Evolutionary conservation across 2,888 invertebrate genomes (phyloP), one percentile per base, ranked within the genome.

Genomic region (Pharmacophagus antenor): DNA sequence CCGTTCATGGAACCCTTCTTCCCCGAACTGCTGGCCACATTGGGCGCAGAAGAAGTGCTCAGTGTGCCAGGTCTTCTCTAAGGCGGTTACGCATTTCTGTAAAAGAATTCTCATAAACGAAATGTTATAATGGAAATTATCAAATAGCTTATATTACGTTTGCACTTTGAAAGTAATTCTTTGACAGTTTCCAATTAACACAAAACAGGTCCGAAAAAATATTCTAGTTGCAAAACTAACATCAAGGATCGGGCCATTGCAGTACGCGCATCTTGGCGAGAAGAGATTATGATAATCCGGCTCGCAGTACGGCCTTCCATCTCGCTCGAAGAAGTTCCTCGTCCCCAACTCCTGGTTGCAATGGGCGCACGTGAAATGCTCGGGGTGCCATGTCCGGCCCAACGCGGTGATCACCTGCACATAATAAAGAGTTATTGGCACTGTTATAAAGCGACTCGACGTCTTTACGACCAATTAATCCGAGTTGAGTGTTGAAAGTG

Each of bases 1-100:
- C 70, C 96, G 93, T 83, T 99, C 99, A 89, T 99, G 99, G 93
- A 99, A 99, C 42, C 99, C 99, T 65, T 98, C 98, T 73, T 99
- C 98, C 12, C 98, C 99, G 79, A 99, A 98, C 80, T 97, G 97
- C 80, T 97, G 96, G 47, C 98, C 98, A 83, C 99, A 99, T 79
- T 98, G 97, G 65, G 97, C 97, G 89, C 99, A 99, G 92, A 98
- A 97, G 93, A 99, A 99, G 89, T 99, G 99, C 84, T 99, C 99
- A 74, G 98, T 98, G 83, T 99, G 99, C 98, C 98, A 99, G 67
- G 98, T 98, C 88, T 97, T 97, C 84, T 98, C 98, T 82, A 99
- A 88, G 10, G 99, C 99, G 1, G 98, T 98, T 65, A 99, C 97
- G 92, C 99, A 99, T 97, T 99, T 98, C 98, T 98, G 92, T 61